Conservation (phyloP, 2,113 vertebrate genomes). For the Atrichornis clamosus region DNA sequence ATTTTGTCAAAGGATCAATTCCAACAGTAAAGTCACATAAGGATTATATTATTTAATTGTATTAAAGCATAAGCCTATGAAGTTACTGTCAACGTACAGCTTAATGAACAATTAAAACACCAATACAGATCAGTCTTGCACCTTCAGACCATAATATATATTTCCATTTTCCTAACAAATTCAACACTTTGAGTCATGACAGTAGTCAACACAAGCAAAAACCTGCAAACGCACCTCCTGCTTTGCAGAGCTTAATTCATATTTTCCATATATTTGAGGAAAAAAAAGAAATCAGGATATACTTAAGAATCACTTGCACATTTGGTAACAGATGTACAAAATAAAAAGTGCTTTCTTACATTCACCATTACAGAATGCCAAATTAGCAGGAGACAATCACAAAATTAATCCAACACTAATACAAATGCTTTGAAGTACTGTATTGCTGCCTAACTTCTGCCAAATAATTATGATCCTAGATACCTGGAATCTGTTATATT, state of each 20-base stretch:
- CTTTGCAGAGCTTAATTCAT: neutral
- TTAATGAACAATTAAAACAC: neutral
- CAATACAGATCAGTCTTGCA: neutral
- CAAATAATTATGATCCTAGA: neutral
- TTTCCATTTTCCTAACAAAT: neutral
- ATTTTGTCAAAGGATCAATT: neutral
- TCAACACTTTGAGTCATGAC: neutral
- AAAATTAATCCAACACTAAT: neutral
- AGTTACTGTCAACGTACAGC: neutral
- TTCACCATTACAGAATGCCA: neutral
- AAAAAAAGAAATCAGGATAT: neutral
- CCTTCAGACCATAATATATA: neutral
- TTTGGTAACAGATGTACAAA: neutral
- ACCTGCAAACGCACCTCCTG: neutral
- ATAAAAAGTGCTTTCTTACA: neutral
- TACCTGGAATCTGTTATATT: neutral
- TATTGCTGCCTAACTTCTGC: neutral
- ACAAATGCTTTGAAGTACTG: neutral
- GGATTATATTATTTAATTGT: neutral
- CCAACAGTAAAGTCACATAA: neutral
- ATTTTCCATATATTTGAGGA: neutral
- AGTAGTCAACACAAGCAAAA: neutral
- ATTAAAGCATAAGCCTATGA: neutral
- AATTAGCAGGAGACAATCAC: neutral
- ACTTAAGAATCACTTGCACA: neutral